Percentiles rank a stretch among this genome's conserved stretches.
Conservation (phyloP, 2,888 invertebrate genomes). For the Cryptophagus acutangulus region DNA sequence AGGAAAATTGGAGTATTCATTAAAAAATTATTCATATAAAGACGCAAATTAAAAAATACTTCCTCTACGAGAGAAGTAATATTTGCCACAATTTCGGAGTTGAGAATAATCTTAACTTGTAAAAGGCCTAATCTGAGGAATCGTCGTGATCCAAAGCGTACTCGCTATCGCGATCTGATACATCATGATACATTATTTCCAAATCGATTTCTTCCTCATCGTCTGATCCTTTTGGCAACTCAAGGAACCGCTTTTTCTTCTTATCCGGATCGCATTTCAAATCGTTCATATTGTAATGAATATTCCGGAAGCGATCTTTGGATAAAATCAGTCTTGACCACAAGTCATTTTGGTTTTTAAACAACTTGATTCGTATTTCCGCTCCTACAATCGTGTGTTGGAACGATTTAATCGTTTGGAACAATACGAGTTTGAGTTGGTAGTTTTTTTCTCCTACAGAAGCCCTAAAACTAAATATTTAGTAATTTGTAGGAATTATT, state of each 20-base stretch:
- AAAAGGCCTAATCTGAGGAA: too few species aligned
- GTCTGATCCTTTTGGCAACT: slow-evolving; percentile 20
- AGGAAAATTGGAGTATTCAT: too few species aligned
- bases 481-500: neutral
- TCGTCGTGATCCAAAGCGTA: slow-evolving; percentile 27
- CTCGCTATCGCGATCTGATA: slow-evolving; percentile 35
- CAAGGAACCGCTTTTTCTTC: slow-evolving; percentile 26
- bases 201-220: slow-evolving; percentile 21
- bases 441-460: slow-evolving; percentile 31
- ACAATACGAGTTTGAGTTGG: slow-evolving; percentile 34
- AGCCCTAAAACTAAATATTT: neutral
- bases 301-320: slow-evolving; percentile 33
- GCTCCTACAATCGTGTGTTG: slow-evolving; percentile 33
- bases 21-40: too few species aligned
- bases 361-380: slow-evolving; percentile 33
- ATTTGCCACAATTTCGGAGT: too few species aligned
- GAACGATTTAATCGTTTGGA: slow-evolving; percentile 29
- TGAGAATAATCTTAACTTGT: too few species aligned
- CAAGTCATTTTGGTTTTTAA: slow-evolving; percentile 30
- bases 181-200: slow-evolving; percentile 24
- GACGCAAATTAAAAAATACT: too few species aligned
- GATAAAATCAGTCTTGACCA: slow-evolving; percentile 38
- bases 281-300: slow-evolving; percentile 35
- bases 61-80: too few species aligned
- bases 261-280: slow-evolving; percentile 29